Conservation (phyloP, 1,140 invertebrate species). For the Drosophila malerkotliana region DNA sequence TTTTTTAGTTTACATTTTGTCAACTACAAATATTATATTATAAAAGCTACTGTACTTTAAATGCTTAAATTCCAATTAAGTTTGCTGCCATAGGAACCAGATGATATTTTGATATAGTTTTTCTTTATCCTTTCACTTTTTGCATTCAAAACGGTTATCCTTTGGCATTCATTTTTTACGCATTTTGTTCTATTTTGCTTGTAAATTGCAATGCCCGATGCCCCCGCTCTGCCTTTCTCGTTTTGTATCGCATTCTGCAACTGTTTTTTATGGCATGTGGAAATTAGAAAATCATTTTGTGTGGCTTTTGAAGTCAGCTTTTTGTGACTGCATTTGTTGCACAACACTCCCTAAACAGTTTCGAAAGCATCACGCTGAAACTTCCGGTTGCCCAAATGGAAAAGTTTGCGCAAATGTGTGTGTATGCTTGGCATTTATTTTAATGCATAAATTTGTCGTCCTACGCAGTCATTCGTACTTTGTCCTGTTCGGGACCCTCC, state of each 20-base stretch:
- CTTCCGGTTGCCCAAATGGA: slow-evolving; percentile 54
- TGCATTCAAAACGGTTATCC: slow-evolving; percentile 29
- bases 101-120: slow-evolving; percentile 7
- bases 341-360: slow-evolving; percentile 48
- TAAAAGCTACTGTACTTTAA: neutral
- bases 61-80: neutral
- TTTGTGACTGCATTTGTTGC: slow-evolving; percentile 32
- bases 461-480: neutral
- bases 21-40: neutral
- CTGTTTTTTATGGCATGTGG: slow-evolving; percentile 63
- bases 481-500: slow-evolving; percentile 3
- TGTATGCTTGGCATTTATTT: slow-evolving; percentile 58
- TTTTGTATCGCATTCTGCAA: slow-evolving; percentile 21
- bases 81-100: neutral
- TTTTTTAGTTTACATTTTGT: neutral
- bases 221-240: slow-evolving; percentile 2
- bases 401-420: slow-evolving; percentile 55
- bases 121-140: slow-evolving; percentile 19
- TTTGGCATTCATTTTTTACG: slow-evolving; percentile 8
- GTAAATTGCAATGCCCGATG: slow-evolving; percentile 70
- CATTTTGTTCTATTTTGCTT: slow-evolving; percentile 21
- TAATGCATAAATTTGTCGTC: slow-evolving; percentile 66
- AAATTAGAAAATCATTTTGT: slow-evolving; percentile 79
- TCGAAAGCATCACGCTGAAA: slow-evolving; percentile 56
- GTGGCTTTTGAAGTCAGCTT: slow-evolving; percentile 38